Conservation (phyloP, 1,140 invertebrate species). For the Mylabris phalerata region DNA sequence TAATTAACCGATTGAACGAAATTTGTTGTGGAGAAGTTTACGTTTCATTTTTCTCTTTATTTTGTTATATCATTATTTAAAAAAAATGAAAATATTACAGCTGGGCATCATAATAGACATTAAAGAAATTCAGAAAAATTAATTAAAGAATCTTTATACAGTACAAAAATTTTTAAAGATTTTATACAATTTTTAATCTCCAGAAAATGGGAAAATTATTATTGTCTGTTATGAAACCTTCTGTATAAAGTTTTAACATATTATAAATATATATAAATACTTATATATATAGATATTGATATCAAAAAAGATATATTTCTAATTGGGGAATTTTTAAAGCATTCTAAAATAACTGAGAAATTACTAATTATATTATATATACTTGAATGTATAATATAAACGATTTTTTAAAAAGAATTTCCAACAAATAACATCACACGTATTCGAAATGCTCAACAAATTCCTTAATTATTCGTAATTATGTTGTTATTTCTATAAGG, state of each 20-base stretch:
- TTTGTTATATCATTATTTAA: not conserved
- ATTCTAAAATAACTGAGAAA: slow-evolving; percentile 4
- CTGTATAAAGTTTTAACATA: slow-evolving; percentile 10
- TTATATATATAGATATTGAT: slow-evolving; percentile 9
- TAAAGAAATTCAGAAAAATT: not conserved
- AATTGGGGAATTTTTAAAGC: slow-evolving; percentile 15
- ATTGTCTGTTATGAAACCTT: slow-evolving; percentile 17
- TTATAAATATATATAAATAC: not conserved
- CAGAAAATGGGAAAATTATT: slow-evolving; percentile 3
- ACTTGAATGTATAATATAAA: not conserved
- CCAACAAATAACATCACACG: not conserved
- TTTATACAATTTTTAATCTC: slow-evolving; percentile 14
- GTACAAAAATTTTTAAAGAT: slow-evolving; percentile 14
- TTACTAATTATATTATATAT: not conserved
- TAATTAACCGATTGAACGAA: not conserved
- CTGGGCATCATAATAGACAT: slow-evolving; percentile 15
- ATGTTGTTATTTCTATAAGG: slow-evolving; percentile 11
- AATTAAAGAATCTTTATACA: slow-evolving; percentile 7
- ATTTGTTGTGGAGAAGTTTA: no score
- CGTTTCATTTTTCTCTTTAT: no score
- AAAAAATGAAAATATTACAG: slow-evolving; percentile 6
- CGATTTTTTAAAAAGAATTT: not conserved
- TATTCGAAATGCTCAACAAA: slow-evolving; percentile 12
- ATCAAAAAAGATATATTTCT: slow-evolving; percentile 13
- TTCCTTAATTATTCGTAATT: slow-evolving; percentile 23